Base-by-base conservation (phyloP, 2,797 vertebrate species). In the Petrocephalus schoutedeni region DNA sequence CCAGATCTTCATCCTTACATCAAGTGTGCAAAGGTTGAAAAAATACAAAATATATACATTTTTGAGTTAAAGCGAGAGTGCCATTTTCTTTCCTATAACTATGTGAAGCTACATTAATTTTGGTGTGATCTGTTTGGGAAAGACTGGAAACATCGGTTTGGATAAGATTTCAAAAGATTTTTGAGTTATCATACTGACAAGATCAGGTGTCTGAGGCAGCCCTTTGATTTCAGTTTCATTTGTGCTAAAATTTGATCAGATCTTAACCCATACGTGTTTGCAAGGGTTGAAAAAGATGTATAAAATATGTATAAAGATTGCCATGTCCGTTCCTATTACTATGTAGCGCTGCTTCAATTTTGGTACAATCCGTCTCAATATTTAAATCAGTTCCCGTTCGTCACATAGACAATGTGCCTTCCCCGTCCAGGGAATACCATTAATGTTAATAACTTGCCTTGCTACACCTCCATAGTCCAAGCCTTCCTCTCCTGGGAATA, bases 401-500 rank as follows among this genome's bases (percentile, higher is more conserved):
- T 32, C 23, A 74, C 32, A 74, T 16, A 41, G 14, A 77, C 41
- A 19, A 41, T 77, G 41, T 45, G 41, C 36, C 74, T 80, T 49
- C 74, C 74, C 74, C 8, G 5, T 49, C 7, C 74, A 80, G 41
- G 41, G 16, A 80, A 51, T 51, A 51, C 49, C 16, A 57, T 57
- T 1, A 80, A 80, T 21, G 5, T 80, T 10, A 80, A 49, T 59
- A 89, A 91, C 89, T 93, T 96, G 97, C 98, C 98, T 98, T 92
- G 98, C 98, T 89, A 99, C 98, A 88, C 98, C 98, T 93, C 98
- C 98, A 86, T 99, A 99, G 94, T 99, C 98, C 93, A 99, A 96
- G 21, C 98, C 98, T 94, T 99, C 98, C 93, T 99, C 98, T 90
- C 98, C 98, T 10, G 98, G 97, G 90, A 99, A 99, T 91, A 99